phyloP scores from a whole-genome alignment of 2,113 vertebrate genomes.

The Syngnathus typhle region DNA sequence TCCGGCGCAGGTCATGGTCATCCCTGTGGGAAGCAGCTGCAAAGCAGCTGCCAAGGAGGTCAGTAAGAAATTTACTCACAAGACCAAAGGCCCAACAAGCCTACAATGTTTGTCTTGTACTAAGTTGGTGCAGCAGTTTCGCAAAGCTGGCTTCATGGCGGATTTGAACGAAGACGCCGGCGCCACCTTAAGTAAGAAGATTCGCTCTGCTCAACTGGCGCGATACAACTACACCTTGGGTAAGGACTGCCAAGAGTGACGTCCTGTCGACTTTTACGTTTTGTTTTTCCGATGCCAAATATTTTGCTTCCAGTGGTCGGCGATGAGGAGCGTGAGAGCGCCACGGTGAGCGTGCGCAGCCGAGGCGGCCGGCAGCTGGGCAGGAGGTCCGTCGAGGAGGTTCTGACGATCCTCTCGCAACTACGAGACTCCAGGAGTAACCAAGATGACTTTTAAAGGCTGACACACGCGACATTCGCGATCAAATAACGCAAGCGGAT shows the following conservation, averaged over 20 bases:
- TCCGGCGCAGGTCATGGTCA: constrained; percentile 78
- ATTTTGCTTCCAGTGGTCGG: constrained; percentile 72
- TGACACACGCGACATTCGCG: not conserved
- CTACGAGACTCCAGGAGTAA: constrained; percentile 70
- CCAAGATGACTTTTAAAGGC: constrained; percentile 51
- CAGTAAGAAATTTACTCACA: constrained; percentile 34
- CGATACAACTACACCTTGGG: constrained; percentile 91
- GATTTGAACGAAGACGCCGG: constrained; percentile 71
- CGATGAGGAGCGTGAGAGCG: constrained; percentile 68
- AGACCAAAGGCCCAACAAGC: no score
- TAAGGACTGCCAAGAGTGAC: constrained; percentile 44
- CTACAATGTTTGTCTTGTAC: constrained; percentile 9
- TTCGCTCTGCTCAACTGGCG: constrained; percentile 80
- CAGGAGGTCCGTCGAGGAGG: constrained; percentile 56
- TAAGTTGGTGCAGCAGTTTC: constrained; percentile 74
- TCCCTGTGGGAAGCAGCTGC: constrained; percentile 74
- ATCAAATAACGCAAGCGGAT: not conserved
- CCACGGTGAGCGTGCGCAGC: constrained; percentile 75
- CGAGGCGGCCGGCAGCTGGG: constrained; percentile 72
- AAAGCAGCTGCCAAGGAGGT: constrained; percentile 79
- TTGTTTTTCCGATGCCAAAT: not conserved
- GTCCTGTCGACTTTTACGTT: not conserved
- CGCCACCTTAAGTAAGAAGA: constrained; percentile 80
- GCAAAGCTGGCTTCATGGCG: constrained; percentile 68
- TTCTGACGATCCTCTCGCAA: constrained; percentile 66